Evolutionary conservation across 2,888 invertebrate species (phyloP), one percentile per base, ranked within the genome.

Genomic region (Pristionchus arcanus): DNA sequence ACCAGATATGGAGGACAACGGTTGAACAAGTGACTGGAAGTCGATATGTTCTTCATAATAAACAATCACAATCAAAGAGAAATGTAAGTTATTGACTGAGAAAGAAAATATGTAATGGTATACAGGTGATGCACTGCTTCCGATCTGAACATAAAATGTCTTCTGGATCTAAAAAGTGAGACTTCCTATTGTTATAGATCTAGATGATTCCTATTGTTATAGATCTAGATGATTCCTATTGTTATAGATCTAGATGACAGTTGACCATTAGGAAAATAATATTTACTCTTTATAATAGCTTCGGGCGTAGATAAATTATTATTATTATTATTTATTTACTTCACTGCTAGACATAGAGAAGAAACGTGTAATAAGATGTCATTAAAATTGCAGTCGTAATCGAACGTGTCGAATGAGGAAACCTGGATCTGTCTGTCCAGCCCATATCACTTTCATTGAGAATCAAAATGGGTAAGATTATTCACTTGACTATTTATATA

Each of bases 51-150:
- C 85, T 85, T 0, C 85, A 87, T 68, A 68, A 87, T 37, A 66
- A 28, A 68, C 87, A 87, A 68, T 11, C 42, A 25, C 66, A 42
- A n/a, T 42, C 68, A 28, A 87, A 87, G 68, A 87, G 87, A 68
- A 87, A 87, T 68, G 87, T 87, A 5, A 37, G 66, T 86, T 25
- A 15, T 15, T n/a, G 19, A 34, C 21, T 31, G 59, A 7, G 63
- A 21, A 5, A 25, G 37, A 28, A 0, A 15, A 19, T 37, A 49
- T 63, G 19, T 28, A 55, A 28, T 16, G 25, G 13, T 37, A 7
- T 86, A 13, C 42, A 86, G 86, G 86, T 86, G 11, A 68, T 87
- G 87, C 87, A 87, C 37, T 87, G 87, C 37, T 21, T 31, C 31
- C 68, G 87, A n/a, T 68, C 68, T 42, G 87, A 87, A 68, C 87